Evolutionary conservation across 1,140 invertebrate species (phyloP).

Genomic region (Papilio machaon): DNA sequence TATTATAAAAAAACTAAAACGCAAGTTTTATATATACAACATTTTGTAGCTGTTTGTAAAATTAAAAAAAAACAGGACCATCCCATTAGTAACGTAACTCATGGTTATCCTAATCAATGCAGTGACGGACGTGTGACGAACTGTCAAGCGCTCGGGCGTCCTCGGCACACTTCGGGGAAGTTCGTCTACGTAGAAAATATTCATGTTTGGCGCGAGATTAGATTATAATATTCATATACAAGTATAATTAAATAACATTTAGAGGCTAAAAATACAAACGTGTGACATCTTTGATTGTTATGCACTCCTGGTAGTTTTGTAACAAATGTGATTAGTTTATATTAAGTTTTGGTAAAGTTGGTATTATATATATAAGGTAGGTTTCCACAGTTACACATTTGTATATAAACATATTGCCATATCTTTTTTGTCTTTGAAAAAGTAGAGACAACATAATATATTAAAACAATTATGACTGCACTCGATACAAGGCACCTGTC

Average conservation of each 20-base stretch:
- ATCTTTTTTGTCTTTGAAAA: no score
- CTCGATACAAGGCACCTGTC: neutral
- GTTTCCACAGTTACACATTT: no score
- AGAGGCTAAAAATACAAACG: neutral
- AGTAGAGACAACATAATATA: no score
- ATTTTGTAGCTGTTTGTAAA: neutral
- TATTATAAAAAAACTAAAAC: neutral
- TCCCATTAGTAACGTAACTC: neutral
- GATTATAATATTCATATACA: slow-evolving; percentile 56
- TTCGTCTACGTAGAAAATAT: slow-evolving; percentile 30
- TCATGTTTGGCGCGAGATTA: slow-evolving; percentile 48
- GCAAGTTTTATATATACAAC: no score
- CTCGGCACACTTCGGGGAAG: slow-evolving; percentile 51
- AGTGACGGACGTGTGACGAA: slow-evolving; percentile 74
- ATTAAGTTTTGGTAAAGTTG: neutral
- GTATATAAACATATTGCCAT: no score
- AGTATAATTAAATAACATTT: neutral
- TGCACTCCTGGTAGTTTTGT: neutral
- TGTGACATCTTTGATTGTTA: neutral
- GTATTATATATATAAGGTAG: neutral
- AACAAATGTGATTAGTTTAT: neutral
- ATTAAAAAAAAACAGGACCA: neutral
- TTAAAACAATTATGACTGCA: no score
- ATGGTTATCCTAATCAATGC: slow-evolving; percentile 61
- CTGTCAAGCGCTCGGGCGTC: slow-evolving; percentile 68